Base-by-base conservation (phyloP, 2,113 vertebrate species). In the Physeter macrocephalus region DNA sequence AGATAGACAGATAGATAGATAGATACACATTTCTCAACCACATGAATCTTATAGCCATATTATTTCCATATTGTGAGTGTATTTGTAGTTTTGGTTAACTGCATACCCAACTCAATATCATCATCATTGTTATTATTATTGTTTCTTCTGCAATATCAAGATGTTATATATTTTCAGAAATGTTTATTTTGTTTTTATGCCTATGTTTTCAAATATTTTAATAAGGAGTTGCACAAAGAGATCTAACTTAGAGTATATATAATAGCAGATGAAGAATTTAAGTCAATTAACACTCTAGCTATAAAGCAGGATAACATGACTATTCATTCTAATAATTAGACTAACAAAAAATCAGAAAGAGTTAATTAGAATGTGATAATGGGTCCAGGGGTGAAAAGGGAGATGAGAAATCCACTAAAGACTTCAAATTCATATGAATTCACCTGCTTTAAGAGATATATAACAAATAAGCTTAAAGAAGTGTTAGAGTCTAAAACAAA, bases 161-260 rank as follows among this genome's bases (percentile, higher is more conserved):
- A 88, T 92, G 77, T 93, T 91, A 81, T 11, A 89, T 67, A 86
- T 74, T 85, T 93, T 95, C 77, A 89, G 64, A 96, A 94, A 82
- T 82, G 91, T 67, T 96, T 98, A 95, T 92, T 97, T 98, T 89
- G 84, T 93, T 98, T 97, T 97, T 94, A 97, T 96, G 92, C 29
- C 41, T 36, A 4, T 74, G 97, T 95, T 62, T 96, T 96, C 94
- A 95, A 92, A 61, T 96, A 57, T 97, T 98, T 97, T 96, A 98
- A 89, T 87, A 71, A 89, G n/a, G 20, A 96, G 78, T 93, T 95
- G 36, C 89, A 97, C 80, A 97, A 78, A 98, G 71, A 94, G 69
- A 71, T 84, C 1, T 98, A 93, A 88, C 89, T 88, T 97, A 97
- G 86, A 64, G 67, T 36, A 0, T 96, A 97, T n/a, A 81, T 67